These are phyloP conservation scores for Balearica regulorum DNA, from an alignment of 2,797 vertebrate genomes.

Conservation along the genomic window DNA sequence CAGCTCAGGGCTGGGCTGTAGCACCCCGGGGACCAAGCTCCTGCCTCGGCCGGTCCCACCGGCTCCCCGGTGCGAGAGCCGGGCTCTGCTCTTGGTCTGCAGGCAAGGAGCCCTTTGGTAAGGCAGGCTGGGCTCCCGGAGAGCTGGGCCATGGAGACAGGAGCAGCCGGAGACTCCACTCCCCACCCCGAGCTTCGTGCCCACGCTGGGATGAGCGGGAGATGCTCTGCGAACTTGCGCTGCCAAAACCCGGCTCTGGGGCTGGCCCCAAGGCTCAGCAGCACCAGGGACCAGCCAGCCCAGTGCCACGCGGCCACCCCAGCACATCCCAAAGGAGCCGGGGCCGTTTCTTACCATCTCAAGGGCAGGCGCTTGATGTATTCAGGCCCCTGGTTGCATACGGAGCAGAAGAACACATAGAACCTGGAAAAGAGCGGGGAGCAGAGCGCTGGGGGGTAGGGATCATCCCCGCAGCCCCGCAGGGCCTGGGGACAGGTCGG, in stretches of 20 bases:
- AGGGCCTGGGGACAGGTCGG: accelerated
- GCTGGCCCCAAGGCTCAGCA: neutral
- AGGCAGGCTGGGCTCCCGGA: no score
- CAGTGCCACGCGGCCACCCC: accelerated
- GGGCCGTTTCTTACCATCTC: slow-evolving; percentile 78
- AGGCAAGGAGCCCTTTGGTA: no score
- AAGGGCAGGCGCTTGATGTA: slow-evolving; percentile 90
- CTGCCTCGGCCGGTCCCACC: no score
- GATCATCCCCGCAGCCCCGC: accelerated
- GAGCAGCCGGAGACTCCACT: no score
- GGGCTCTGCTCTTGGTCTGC: no score
- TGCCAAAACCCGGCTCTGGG: neutral
- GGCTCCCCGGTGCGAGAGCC: no score
- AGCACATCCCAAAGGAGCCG: neutral
- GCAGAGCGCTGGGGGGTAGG: neutral
- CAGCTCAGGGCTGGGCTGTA: neutral
- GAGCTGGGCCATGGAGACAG: no score
- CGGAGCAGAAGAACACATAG: slow-evolving; percentile 90
- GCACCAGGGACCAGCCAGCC: accelerated
- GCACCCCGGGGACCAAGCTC: no score
- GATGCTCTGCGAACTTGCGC: neutral
- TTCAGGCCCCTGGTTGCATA: slow-evolving; percentile 93
- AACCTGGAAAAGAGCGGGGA: slow-evolving; percentile 76
- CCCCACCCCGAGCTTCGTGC: no score
- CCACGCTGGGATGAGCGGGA: neutral